A percentile compares a stretch with the other conserved stretches of the same genome.
Evolutionary conservation across 1,140 invertebrate genomes (phyloP).

Genomic region (Drosophila funebris): DNA sequence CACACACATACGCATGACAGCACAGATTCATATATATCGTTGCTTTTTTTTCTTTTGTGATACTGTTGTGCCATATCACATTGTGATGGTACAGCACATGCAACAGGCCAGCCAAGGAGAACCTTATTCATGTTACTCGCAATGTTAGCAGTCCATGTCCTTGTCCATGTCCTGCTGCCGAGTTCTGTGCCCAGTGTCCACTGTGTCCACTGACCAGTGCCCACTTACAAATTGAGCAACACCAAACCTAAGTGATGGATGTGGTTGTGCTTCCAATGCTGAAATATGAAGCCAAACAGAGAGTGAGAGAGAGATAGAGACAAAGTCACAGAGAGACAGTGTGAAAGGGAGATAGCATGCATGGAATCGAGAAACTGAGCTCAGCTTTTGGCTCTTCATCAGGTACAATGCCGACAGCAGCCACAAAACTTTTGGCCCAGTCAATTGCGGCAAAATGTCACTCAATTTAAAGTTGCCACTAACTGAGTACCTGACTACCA

Average conservation of each 20-base stretch:
- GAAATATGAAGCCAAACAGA: constrained; percentile 13
- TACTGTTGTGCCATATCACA: not conserved
- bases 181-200: not conserved
- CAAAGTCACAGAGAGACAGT: not conserved
- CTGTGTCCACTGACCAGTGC: not conserved
- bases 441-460: constrained; percentile 76
- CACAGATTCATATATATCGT: not conserved
- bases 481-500: constrained; percentile 45
- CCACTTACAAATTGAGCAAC: constrained; percentile 43
- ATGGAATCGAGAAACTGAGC: constrained; percentile 5
- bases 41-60: not conserved
- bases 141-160: not conserved
- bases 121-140: constrained; percentile 14
- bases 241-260: constrained; percentile 33
- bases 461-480: constrained; percentile 72
- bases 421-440: constrained; percentile 60
- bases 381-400: constrained; percentile 19
- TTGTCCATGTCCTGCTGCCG: constrained; percentile 7
- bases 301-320: not conserved
- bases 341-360: not conserved
- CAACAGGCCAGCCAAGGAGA: constrained; percentile 1
- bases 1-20: not conserved
- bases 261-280: constrained; percentile 18
- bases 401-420: constrained; percentile 19
- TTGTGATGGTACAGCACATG: not conserved